Evolutionary conservation across 2,113 vertebrate species (phyloP).

Genomic region (Ailurus styani): DNA sequence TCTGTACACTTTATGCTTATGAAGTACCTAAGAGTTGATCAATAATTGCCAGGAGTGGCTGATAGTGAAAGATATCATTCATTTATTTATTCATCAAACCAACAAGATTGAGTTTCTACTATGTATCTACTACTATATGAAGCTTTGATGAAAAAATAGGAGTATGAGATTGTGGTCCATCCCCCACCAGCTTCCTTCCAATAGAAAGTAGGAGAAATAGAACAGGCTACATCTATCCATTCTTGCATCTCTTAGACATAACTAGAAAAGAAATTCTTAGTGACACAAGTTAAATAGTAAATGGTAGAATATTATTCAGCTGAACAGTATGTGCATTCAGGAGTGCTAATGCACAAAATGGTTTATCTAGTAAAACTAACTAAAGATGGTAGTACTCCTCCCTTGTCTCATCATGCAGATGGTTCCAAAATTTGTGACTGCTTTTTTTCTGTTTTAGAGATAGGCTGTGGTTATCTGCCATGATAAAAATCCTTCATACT

Average conservation of each 20-base stretch:
- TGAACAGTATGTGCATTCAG: background rate
- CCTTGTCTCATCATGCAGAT: background rate
- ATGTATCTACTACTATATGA: background rate
- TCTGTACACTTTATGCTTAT: background rate
- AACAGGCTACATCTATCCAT: background rate
- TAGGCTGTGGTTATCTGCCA: background rate
- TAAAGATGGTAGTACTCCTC: background rate
- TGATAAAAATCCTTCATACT: background rate
- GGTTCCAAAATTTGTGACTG: background rate
- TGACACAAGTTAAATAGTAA: background rate
- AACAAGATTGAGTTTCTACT: background rate
- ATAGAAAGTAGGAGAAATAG: background rate
- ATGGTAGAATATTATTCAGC: background rate
- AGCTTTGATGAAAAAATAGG: no score
- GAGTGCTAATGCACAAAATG: background rate
- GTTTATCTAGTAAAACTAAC: background rate
- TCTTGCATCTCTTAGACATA: background rate
- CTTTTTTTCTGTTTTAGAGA: background rate
- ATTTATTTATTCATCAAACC: background rate
- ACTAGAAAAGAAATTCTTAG: background rate
- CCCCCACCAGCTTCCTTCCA: background rate
- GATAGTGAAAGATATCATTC: background rate
- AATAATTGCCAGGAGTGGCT: background rate
- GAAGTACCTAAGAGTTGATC: background rate
- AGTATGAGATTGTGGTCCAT: background rate